Evolutionary conservation across 2,113 vertebrate genomes (phyloP).

Genomic region (Corythaeola cristata): DNA sequence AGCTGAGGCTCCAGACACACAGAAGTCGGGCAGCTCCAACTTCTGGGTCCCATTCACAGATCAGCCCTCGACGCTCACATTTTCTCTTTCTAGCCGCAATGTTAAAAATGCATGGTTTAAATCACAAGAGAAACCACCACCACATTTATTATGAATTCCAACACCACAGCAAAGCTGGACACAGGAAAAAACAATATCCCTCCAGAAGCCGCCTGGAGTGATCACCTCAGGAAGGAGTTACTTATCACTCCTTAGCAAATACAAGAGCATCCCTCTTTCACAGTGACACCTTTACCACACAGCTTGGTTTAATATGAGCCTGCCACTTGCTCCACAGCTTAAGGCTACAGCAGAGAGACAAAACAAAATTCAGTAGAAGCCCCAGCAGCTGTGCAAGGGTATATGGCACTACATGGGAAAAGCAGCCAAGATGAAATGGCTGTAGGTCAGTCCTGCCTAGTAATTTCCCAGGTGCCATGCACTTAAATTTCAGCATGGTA

Average conservation of each 20-base stretch:
- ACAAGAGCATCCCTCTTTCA: background rate
- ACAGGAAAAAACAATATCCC: background rate
- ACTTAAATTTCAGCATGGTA: background rate
- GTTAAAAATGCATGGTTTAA: slow-evolving; percentile 21
- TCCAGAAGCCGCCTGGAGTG: background rate
- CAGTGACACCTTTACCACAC: background rate
- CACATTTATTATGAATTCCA: slow-evolving; percentile 9
- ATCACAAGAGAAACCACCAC: slow-evolving; percentile 5
- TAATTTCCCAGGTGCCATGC: background rate
- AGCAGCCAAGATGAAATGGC: background rate
- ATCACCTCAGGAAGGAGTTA: background rate
- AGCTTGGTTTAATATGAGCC: background rate
- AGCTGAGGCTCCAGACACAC: slow-evolving; percentile 34
- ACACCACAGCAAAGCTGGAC: background rate
- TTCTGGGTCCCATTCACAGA: background rate
- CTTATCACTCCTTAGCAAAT: background rate
- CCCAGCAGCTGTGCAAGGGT: background rate
- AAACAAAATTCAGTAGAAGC: background rate
- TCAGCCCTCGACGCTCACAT: background rate
- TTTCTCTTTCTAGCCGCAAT: background rate
- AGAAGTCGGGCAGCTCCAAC: background rate
- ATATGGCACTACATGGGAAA: background rate
- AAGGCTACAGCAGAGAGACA: background rate
- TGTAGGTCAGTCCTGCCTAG: background rate
- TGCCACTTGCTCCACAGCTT: background rate